phyloP scores from a whole-genome alignment of 2,888 invertebrate species.

The Tetranychus piercei region DNA sequence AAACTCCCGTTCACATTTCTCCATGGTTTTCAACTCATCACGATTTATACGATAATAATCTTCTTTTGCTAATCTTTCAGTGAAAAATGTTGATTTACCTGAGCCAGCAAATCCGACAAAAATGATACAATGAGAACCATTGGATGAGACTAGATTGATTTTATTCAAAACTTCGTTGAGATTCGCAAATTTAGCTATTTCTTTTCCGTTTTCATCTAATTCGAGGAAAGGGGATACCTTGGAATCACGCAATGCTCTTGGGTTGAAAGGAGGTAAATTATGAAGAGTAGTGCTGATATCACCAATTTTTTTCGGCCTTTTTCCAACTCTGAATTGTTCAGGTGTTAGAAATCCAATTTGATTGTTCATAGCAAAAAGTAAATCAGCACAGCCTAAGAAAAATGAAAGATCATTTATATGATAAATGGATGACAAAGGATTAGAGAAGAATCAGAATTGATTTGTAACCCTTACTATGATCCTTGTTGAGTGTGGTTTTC shows the following conservation, averaged over 20 bases:
- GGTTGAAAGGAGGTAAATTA: not conserved
- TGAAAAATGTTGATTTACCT: constrained; percentile 18
- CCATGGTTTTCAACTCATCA: constrained; percentile 18
- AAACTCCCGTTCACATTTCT: constrained; percentile 15
- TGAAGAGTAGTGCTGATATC: not conserved
- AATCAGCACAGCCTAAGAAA: constrained; percentile 14
- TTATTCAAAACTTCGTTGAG: constrained; percentile 13
- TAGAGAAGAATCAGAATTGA: not conserved
- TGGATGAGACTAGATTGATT: not conserved
- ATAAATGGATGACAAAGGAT: not conserved
- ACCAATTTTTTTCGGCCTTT: not conserved
- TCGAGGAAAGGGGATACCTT: not conserved
- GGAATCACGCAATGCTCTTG: not conserved
- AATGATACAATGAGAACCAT: constrained; percentile 13
- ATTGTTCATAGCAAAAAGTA: constrained; percentile 20
- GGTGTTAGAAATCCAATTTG: constrained; percentile 18
- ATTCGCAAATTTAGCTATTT: not conserved
- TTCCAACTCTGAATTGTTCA: constrained; percentile 18
- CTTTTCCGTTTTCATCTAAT: constrained; percentile 2
- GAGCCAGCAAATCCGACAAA: constrained; percentile 19
- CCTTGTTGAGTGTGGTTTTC: constrained; percentile 15
- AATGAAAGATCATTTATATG: not conserved
- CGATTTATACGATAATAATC: constrained; percentile 13
- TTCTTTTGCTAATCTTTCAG: constrained; percentile 9
- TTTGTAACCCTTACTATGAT: constrained; percentile 16